These are phyloP conservation scores for Peromyscus californicus DNA, from an alignment of 2,113 vertebrate genomes.

Conservation along the genomic window DNA sequence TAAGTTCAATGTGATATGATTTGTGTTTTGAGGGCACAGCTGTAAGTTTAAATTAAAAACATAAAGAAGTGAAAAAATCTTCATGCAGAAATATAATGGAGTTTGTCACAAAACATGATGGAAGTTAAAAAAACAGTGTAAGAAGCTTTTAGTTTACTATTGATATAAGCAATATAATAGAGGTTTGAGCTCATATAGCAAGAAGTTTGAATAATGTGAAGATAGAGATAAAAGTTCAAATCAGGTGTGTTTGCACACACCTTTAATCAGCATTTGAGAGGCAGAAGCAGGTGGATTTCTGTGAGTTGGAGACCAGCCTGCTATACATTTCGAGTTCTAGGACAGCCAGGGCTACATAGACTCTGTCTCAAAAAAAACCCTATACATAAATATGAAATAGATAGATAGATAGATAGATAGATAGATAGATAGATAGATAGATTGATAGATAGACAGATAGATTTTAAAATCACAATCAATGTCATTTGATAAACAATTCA, in stretches of 20 bases:
- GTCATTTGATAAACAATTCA: background rate
- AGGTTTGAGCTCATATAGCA: background rate
- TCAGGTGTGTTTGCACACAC: background rate
- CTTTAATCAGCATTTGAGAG: background rate
- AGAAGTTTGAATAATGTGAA: background rate
- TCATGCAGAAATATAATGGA: background rate
- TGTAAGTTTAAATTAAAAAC: conserved; percentile 23
- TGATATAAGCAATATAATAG: background rate
- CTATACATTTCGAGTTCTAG: background rate
- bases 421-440: background rate
- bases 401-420: no score
- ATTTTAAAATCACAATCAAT: background rate
- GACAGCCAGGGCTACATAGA: background rate
- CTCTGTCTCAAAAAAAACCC: background rate
- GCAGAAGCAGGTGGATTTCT: background rate
- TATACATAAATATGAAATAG: background rate
- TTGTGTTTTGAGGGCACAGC: background rate
- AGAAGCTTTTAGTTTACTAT: background rate
- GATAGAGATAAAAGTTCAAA: background rate
- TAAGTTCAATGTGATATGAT: background rate
- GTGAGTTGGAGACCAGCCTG: background rate
- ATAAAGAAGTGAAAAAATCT: background rate
- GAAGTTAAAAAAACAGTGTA: background rate
- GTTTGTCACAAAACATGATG: background rate
- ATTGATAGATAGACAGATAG: background rate